Conservation (phyloP, 2,113 vertebrate species). For the Mobula hypostoma region DNA sequence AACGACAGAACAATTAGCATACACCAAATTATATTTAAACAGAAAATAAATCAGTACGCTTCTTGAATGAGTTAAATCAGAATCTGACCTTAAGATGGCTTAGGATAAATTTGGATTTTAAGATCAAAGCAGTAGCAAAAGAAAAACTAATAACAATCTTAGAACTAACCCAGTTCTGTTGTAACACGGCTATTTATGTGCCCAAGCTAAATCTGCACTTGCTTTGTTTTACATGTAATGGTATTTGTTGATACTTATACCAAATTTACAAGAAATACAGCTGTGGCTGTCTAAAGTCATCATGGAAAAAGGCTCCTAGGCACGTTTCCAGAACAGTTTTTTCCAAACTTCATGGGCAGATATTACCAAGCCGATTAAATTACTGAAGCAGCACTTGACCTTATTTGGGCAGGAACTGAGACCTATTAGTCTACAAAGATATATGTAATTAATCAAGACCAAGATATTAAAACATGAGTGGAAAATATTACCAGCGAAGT, state of each 20-base stretch:
- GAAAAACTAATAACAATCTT: neutral
- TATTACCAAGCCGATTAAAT: conserved; percentile 33
- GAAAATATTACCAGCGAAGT: conserved; percentile 23
- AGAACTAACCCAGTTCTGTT: neutral
- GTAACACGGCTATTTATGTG: conserved; percentile 1
- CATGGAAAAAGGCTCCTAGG: conserved; percentile 39
- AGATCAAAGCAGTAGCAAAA: conserved; percentile 13
- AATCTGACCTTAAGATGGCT: neutral
- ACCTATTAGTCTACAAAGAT: conserved; percentile 21
- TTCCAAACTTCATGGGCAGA: conserved; percentile 21
- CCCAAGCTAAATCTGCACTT: conserved; percentile 18
- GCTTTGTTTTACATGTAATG: conserved; percentile 36
- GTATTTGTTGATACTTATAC: conserved; percentile 35
- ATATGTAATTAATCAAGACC: conserved; percentile 1
- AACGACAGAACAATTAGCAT: neutral
- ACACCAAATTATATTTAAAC: neutral
- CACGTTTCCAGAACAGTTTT: conserved; percentile 35
- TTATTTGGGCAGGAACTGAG: conserved; percentile 19
- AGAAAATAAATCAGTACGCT: neutral
- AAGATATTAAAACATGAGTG: conserved; percentile 25
- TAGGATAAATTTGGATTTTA: neutral
- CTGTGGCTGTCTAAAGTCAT: conserved; percentile 32
- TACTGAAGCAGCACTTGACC: conserved; percentile 23
- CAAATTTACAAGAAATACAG: conserved; percentile 39
- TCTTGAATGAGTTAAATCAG: neutral